phyloP scores from a whole-genome alignment of 2,113 vertebrate genomes.

The Albula glossodonta region DNA sequence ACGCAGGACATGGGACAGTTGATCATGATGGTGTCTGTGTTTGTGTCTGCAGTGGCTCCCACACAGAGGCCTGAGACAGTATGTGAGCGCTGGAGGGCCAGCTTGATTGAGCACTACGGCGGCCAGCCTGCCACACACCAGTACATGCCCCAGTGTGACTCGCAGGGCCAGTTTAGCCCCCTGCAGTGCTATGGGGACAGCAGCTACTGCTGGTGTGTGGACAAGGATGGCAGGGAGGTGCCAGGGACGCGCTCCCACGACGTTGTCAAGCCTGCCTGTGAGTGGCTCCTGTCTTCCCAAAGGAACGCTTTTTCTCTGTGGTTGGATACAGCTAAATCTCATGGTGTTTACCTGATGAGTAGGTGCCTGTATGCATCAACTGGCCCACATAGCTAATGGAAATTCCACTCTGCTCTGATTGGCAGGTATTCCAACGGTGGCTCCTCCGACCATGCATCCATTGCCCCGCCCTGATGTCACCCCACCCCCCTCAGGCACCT shows the following conservation, averaged over 20 bases:
- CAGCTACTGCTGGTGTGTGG: slow-evolving; percentile 81
- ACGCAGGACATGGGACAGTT: background rate
- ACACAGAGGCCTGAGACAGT: slow-evolving; percentile 61
- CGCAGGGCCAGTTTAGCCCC: slow-evolving; percentile 61
- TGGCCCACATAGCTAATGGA: background rate
- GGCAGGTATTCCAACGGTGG: slow-evolving; percentile 70
- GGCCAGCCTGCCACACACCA: slow-evolving; percentile 64
- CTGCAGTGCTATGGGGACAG: slow-evolving; percentile 77
- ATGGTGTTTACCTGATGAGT: background rate
- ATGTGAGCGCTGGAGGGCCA: slow-evolving; percentile 76
- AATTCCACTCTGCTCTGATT: background rate
- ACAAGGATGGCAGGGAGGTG: slow-evolving; percentile 70
- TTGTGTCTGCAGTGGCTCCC: background rate
- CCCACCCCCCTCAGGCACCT: slow-evolving; percentile 59
- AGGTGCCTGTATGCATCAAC: background rate
- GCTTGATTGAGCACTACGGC: slow-evolving; percentile 68
- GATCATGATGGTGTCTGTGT: background rate
- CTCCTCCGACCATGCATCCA: slow-evolving; percentile 57
- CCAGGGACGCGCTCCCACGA: slow-evolving; percentile 70
- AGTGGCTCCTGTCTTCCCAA: slow-evolving; percentile 42
- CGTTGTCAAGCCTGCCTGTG: slow-evolving; percentile 68
- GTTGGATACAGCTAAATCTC: background rate
- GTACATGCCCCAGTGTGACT: slow-evolving; percentile 70
- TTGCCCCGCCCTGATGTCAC: slow-evolving; percentile 63
- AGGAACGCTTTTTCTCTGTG: background rate